Evolutionary conservation across 2,888 invertebrate genomes (phyloP).

Genomic region (Ectemnius continuus): DNA sequence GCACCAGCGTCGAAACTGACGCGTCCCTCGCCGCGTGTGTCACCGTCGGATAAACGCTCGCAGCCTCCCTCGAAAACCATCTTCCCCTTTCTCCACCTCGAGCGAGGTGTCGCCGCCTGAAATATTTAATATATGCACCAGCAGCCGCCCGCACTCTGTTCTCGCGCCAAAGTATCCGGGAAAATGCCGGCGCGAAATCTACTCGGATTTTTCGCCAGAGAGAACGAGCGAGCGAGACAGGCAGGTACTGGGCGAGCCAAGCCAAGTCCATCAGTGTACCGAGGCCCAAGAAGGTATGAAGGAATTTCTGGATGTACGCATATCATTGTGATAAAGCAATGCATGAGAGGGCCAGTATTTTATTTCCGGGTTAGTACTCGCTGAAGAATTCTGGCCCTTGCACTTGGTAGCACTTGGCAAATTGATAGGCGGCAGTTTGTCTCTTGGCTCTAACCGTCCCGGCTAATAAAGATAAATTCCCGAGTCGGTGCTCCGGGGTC

Average conservation of each 20-base stretch:
- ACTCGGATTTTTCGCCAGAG: no score
- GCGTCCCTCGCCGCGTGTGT: conserved; percentile 28
- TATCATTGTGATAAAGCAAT: no score
- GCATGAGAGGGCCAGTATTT: not conserved
- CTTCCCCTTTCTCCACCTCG: not conserved
- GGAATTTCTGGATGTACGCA: no score
- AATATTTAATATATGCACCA: conserved; percentile 1
- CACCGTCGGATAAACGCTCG: conserved; percentile 27
- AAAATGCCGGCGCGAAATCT: no score
- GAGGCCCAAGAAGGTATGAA: no score
- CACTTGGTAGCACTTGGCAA: not conserved
- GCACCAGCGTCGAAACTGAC: conserved; percentile 37
- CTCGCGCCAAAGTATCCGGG: no score
- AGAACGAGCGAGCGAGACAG: no score
- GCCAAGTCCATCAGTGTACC: no score
- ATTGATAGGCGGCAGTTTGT: not conserved
- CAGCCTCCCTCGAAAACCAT: not conserved
- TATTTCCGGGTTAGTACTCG: conserved; percentile 25
- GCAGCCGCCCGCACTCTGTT: not conserved
- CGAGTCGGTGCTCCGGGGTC: not conserved
- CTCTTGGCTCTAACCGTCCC: not conserved
- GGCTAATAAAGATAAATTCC: conserved; percentile 1
- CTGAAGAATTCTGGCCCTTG: conserved; percentile 10
- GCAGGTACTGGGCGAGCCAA: no score
- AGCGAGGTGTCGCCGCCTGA: conserved; percentile 1